Evolutionary conservation across 2,113 vertebrate genomes (phyloP).

Genomic region (Orycteropus afer): DNA sequence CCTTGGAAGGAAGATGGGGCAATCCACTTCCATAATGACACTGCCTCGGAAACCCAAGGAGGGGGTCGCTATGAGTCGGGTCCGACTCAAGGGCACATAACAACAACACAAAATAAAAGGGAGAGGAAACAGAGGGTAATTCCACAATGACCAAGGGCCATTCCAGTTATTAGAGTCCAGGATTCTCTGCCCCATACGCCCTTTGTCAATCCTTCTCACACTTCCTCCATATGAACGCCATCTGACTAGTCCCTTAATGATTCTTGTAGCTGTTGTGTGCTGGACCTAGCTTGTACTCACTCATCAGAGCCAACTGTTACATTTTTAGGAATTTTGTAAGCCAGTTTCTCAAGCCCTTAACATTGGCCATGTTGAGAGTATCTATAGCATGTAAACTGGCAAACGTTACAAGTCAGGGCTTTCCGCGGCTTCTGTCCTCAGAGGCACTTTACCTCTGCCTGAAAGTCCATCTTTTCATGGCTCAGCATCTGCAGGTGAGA

Average conservation of each 20-base stretch:
- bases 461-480: background rate
- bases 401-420: too few relatives aligned
- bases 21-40: too few relatives aligned
- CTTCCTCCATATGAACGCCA: too few relatives aligned
- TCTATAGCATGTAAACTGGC: constrained; percentile 17
- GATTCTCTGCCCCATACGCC: background rate
- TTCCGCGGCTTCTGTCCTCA: background rate
- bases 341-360: constrained; percentile 22
- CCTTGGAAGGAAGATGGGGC: too few relatives aligned
- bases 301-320: constrained; percentile 8
- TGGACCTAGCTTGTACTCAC: background rate
- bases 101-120: too few relatives aligned
- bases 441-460: background rate
- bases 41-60: too few relatives aligned
- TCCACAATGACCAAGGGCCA: background rate
- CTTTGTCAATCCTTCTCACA: background rate
- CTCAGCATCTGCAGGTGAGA: background rate
- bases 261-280: background rate
- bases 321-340: constrained; percentile 38
- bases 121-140: background rate
- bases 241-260: background rate
- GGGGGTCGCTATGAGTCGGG: too few relatives aligned
- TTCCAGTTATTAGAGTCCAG: background rate
- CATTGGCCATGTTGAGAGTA: background rate
- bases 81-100: too few relatives aligned